A percentile compares a stretch with the other conserved stretches of the same genome.
Conservation (phyloP, 2,888 invertebrate species). For the Drosophila birchii region DNA sequence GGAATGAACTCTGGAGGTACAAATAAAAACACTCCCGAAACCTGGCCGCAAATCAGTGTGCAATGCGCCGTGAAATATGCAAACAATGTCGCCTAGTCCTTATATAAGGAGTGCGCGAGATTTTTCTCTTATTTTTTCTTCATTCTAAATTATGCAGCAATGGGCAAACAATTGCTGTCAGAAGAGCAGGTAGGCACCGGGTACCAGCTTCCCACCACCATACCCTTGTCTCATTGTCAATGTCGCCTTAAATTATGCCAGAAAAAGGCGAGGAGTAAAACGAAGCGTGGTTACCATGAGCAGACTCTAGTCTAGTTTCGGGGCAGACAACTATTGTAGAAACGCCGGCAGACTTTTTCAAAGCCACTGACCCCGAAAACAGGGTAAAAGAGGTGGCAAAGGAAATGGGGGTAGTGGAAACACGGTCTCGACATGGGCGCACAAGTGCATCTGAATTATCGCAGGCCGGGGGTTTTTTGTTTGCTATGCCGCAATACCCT, state of each 20-base stretch:
- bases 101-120: conserved; percentile 46
- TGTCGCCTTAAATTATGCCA: conserved; percentile 78
- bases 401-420: conserved; percentile 15
- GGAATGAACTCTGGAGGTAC: conserved; percentile 34
- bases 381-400: neutral
- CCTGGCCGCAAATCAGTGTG: conserved; percentile 65
- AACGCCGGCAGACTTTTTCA: conserved; percentile 67
- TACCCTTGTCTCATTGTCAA: conserved; percentile 71
- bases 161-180: conserved; percentile 77
- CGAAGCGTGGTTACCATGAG: conserved; percentile 12
- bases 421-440: conserved; percentile 71
- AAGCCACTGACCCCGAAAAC: conserved; percentile 80
- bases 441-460: conserved; percentile 73
- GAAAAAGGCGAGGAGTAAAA: conserved; percentile 29
- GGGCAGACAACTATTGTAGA: conserved; percentile 59
- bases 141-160: conserved; percentile 73
- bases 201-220: neutral
- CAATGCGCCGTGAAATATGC: conserved; percentile 75
- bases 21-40: conserved; percentile 16
- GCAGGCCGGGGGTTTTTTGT: conserved; percentile 43
- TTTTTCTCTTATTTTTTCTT: conserved; percentile 13
- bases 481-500: conserved; percentile 4
- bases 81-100: conserved; percentile 62
- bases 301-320: conserved; percentile 65
- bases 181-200: conserved; percentile 29